These are phyloP conservation scores for Thamnaconus septentrionalis DNA, from an alignment of 2,113 vertebrate genomes.

Conservation along the genomic window DNA sequence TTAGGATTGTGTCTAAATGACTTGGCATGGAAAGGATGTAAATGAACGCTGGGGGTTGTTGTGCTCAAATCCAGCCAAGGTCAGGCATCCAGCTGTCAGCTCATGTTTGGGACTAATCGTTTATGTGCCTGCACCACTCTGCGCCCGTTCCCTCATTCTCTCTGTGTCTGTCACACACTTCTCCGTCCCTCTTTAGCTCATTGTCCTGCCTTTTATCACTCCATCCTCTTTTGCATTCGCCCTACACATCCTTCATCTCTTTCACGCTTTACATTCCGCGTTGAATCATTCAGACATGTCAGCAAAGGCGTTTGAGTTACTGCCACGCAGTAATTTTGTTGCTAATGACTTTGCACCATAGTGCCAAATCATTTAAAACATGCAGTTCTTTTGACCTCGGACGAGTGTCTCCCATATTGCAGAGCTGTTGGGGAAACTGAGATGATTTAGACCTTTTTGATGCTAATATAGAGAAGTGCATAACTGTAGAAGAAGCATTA, in stretches of 20 bases:
- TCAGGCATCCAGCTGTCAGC: constrained; percentile 73
- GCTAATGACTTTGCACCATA: constrained; percentile 34
- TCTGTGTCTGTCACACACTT: constrained; percentile 65
- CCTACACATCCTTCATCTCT: constrained; percentile 52
- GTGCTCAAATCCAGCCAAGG: constrained; percentile 71
- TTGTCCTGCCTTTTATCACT: constrained; percentile 53
- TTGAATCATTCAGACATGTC: constrained; percentile 31
- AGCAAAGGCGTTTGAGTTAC: constrained; percentile 18
- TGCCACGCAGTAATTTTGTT: constrained; percentile 19
- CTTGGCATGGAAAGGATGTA: constrained; percentile 79
- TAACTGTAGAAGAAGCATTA: too few species aligned
- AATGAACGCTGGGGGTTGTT: constrained; percentile 68
- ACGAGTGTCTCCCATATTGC: constrained; percentile 5
- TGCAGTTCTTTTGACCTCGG: constrained; percentile 36
- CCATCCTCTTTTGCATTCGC: constrained; percentile 33
- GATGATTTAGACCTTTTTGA: too few species aligned
- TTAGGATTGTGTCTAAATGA: constrained; percentile 80
- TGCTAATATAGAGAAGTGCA: too few species aligned
- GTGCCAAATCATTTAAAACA: constrained; percentile 14
- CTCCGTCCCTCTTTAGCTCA: constrained; percentile 63
- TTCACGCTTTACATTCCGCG: constrained; percentile 41
- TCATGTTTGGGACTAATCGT: constrained; percentile 72
- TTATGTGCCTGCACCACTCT: constrained; percentile 67
- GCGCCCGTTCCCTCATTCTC: constrained; percentile 63
- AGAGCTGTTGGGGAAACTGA: too few species aligned